These are phyloP conservation scores for Remorina albescens DNA, from an alignment of 2,797 vertebrate genomes.

Conservation along the genomic window DNA sequence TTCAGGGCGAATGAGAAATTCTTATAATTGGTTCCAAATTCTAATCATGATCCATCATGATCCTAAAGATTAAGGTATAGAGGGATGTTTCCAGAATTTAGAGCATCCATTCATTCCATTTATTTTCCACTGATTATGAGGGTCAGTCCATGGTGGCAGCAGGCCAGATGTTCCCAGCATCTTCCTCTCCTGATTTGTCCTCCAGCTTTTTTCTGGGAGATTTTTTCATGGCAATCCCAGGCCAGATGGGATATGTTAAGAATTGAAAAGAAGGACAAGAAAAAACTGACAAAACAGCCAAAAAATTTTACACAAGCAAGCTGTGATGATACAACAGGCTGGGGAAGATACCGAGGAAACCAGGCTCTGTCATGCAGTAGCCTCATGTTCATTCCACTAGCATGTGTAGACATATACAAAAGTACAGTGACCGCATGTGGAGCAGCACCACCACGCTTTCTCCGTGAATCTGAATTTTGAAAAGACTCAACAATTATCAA, in stretches of 20 bases:
- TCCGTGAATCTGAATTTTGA: constrained; percentile 34
- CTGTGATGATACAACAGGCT: not conserved
- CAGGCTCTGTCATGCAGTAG: not conserved
- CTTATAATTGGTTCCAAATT: constrained; percentile 27
- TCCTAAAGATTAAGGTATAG: constrained; percentile 20
- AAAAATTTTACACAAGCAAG: not conserved
- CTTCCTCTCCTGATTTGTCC: not conserved
- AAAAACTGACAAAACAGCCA: not conserved
- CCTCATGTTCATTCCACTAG: not conserved
- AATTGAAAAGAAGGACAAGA: not conserved
- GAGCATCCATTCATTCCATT: not conserved
- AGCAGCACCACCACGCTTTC: not conserved
- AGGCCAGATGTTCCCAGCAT: not conserved
- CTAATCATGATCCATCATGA: not conserved
- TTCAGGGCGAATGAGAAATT: constrained; percentile 42
- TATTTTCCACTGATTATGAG: not conserved
- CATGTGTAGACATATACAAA: not conserved
- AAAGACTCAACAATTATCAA: constrained; percentile 50
- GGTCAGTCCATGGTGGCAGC: not conserved
- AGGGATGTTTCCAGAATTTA: not conserved
- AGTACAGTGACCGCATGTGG: not conserved
- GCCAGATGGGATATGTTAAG: not conserved
- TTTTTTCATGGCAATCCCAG: not conserved
- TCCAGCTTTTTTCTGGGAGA: not conserved
- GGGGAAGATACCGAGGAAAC: not conserved